Base-by-base conservation (phyloP, 2,113 vertebrate species). In the Xenotilapia leptura region DNA sequence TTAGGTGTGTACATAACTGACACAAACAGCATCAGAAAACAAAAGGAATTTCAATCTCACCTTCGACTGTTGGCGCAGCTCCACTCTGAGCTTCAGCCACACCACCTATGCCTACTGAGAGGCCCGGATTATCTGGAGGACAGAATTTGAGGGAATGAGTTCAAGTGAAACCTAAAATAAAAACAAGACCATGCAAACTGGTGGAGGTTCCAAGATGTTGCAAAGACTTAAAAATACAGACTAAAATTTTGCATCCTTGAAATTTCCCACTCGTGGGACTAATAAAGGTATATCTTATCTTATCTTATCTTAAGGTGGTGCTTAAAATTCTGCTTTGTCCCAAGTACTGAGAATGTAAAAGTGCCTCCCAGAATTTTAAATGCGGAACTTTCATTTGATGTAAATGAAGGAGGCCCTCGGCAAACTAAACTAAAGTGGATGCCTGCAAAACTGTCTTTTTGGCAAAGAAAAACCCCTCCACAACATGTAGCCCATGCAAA, bases 81-180 rank as follows among this genome's bases (percentile, higher is more conserved):
- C 93, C 94, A 84, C 94, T 94, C 84, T 95, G 94, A 83, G 94
- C 85, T 65, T 92, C 94, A 28, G 88, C 81, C 80, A 91, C 14
- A 85, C 47, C 87, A 5, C 94, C 93, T 54, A 89, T 12, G 17
- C 94, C 94, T n/a, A 84, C 68, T 15, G 92, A 86, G 19, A 84
- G 51, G 19, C 88, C 87, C 1, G 40, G 86, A 83, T 92, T 86
- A 45, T 85, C 94, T 95, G 88, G 33, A 84, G 28, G 60, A 53
- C 81, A 82, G 80, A 0, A n/a, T 4, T 49, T 77, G 45, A 92
- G 6, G 81, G 23, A 38, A 89, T 12, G 26, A 33, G 56, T 86
- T 82, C 65, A 38, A 60, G 19, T 14, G 19, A 47, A 75, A 47
- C 68, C 23, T 47, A 75, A 75, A 75, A 47, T 47, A 47, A 75